Conservation (phyloP, 2,888 invertebrate species). For the Antitype chi region DNA sequence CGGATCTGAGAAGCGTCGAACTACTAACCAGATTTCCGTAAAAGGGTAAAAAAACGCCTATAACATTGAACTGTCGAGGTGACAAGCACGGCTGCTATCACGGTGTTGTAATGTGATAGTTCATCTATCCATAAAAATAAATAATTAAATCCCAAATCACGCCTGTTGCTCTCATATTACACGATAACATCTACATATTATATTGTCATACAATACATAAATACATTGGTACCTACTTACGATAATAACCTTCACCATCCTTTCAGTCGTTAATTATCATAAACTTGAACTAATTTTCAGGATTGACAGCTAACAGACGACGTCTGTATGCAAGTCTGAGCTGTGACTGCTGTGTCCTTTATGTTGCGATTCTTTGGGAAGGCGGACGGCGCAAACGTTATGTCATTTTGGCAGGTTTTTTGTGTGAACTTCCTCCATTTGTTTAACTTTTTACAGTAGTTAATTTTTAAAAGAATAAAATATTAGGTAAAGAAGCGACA, state of each 20-base stretch:
- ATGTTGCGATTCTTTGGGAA: constrained; percentile 17
- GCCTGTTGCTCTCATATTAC: constrained; percentile 25
- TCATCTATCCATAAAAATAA: constrained; percentile 10
- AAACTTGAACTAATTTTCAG: constrained; percentile 40
- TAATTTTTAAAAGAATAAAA: neutral
- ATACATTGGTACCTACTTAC: neutral
- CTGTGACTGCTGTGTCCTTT: constrained; percentile 14
- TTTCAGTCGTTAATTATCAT: constrained; percentile 30
- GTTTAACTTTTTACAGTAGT: neutral
- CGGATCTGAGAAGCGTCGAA: neutral
- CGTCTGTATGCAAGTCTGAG: constrained; percentile 14
- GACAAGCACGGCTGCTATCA: constrained; percentile 3
- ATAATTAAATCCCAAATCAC: constrained; percentile 6
- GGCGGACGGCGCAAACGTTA: neutral
- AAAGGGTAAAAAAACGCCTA: neutral
- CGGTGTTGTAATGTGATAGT: constrained; percentile 39
- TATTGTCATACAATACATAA: constrained; percentile 11
- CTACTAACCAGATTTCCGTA: neutral
- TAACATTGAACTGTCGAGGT: constrained; percentile 13
- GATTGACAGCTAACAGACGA: constrained; percentile 47
- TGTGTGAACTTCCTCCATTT: constrained; percentile 13
- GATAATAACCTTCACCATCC: constrained; percentile 21
- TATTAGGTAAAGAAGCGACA: neutral
- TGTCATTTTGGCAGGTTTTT: constrained; percentile 20
- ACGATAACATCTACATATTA: constrained; percentile 4